Evolutionary conservation across 35 echinoderm and acorn worm species (phyloP).

Genomic region (Heliocidaris erythrogramma): DNA sequence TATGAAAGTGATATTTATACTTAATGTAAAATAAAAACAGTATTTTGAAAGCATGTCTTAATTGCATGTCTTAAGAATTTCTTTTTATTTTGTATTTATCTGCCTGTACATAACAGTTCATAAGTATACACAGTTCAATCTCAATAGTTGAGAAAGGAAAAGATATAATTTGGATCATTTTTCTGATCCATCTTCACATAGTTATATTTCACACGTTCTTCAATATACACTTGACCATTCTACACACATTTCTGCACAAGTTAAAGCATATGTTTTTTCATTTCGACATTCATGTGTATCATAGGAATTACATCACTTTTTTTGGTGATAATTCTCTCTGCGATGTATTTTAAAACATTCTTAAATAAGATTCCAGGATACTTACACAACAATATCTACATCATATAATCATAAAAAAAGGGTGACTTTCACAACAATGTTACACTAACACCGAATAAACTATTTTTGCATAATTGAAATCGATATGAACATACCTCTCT

Average conservation of each 20-base stretch:
- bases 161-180: not conserved
- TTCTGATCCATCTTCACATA: not conserved
- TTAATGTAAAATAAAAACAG: not conserved
- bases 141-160: conserved; percentile 1
- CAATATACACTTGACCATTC: not conserved
- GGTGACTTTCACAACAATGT: not conserved
- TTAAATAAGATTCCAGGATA: conserved; percentile 6
- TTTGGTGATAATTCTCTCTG: not conserved
- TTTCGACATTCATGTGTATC: not conserved
- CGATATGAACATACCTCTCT: not conserved
- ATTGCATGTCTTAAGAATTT: conserved; percentile 52
- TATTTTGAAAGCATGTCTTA: not conserved
- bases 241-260: conserved; percentile 10
- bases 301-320: not conserved
- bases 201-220: conserved; percentile 7
- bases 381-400: not conserved
- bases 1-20: not conserved
- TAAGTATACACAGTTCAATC: conserved; percentile 36
- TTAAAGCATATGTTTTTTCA: not conserved
- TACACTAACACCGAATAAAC: not conserved
- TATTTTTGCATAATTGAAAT: conserved; percentile 5
- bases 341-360: not conserved
- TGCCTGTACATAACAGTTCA: conserved; percentile 48
- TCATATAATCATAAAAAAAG: not conserved
- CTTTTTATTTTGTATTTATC: conserved; percentile 37